Evolutionary conservation across 1,140 invertebrate species (phyloP).

Genomic region (Drosophila lacteicornis): DNA sequence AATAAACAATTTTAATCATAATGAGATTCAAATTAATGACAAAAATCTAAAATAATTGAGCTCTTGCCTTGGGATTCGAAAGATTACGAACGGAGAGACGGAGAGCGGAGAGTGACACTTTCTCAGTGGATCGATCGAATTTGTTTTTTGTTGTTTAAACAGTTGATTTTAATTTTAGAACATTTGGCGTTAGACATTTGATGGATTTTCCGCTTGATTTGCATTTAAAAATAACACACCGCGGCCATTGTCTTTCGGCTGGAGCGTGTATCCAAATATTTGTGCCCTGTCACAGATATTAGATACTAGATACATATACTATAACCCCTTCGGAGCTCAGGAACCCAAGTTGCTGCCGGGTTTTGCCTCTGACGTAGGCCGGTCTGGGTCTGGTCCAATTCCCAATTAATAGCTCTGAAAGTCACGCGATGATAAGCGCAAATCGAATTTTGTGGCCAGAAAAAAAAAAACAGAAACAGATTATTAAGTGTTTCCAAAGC

Average conservation of each 20-base stretch:
- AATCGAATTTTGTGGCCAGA: slow-evolving; percentile 50
- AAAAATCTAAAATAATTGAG: slow-evolving; percentile 46
- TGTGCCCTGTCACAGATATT: slow-evolving; percentile 2
- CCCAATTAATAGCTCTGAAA: slow-evolving; percentile 54
- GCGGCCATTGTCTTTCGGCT: slow-evolving; percentile 16
- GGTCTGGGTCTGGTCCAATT: neutral
- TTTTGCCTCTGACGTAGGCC: slow-evolving; percentile 47
- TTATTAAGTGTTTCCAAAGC: slow-evolving; percentile 23
- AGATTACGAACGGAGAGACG: slow-evolving; percentile 18
- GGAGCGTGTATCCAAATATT: slow-evolving; percentile 64
- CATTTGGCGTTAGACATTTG: slow-evolving; percentile 48
- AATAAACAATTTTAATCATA: slow-evolving; percentile 25
- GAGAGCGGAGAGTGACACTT: slow-evolving; percentile 1
- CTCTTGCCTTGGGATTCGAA: slow-evolving; percentile 20
- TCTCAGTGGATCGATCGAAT: slow-evolving; percentile 49
- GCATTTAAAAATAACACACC: slow-evolving; percentile 53
- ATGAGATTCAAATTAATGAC: slow-evolving; percentile 45
- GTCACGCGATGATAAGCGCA: slow-evolving; percentile 79
- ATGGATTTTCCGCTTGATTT: slow-evolving; percentile 64
- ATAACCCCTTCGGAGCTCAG: neutral
- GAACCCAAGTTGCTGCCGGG: slow-evolving; percentile 4
- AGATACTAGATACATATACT: neutral
- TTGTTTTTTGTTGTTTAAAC: slow-evolving; percentile 55
- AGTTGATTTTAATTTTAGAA: slow-evolving; percentile 77
- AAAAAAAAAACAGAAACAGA: no score